Evolutionary conservation across 2,797 vertebrate species (phyloP).

Genomic region (Urosaurus nigricauda): DNA sequence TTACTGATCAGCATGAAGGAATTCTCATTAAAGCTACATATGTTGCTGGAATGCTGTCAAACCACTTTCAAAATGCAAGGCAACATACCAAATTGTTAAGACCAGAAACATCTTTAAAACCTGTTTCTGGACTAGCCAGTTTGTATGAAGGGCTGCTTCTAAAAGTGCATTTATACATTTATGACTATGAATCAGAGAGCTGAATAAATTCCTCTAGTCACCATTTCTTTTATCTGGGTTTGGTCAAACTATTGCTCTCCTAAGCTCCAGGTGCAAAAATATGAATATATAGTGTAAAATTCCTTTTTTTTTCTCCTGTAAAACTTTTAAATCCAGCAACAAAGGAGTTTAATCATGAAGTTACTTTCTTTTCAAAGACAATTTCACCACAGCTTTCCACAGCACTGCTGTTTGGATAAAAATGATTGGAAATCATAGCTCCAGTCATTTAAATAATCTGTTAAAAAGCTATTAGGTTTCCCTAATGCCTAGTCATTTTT

Average conservation of each 20-base stretch:
- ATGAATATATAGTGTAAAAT: slow-evolving; percentile 63
- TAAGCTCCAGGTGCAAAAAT: slow-evolving; percentile 30
- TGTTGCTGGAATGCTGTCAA: rapidly evolving
- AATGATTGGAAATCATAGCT: slow-evolving; percentile 67
- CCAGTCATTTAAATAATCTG: slow-evolving; percentile 73
- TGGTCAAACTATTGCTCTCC: slow-evolving; percentile 51
- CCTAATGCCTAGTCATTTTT: slow-evolving; percentile 65
- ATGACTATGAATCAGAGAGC: neutral
- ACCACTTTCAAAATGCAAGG: neutral
- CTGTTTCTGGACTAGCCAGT: neutral
- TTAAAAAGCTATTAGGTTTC: slow-evolving; percentile 71
- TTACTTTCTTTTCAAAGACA: slow-evolving; percentile 63
- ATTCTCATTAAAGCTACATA: slow-evolving; percentile 25
- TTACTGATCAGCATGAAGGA: neutral
- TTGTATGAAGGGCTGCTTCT: slow-evolving; percentile 10
- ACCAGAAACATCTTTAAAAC: neutral
- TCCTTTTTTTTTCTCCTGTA: slow-evolving; percentile 52
- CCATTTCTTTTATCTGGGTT: slow-evolving; percentile 50
- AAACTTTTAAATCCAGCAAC: slow-evolving; percentile 68
- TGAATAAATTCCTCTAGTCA: slow-evolving; percentile 41
- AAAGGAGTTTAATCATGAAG: slow-evolving; percentile 68
- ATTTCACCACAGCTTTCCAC: slow-evolving; percentile 51
- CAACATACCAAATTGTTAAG: neutral
- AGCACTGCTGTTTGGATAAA: slow-evolving; percentile 62
- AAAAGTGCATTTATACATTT: slow-evolving; percentile 38